Conservation (phyloP, 1,140 invertebrate species). For the Theocolax elegans region DNA sequence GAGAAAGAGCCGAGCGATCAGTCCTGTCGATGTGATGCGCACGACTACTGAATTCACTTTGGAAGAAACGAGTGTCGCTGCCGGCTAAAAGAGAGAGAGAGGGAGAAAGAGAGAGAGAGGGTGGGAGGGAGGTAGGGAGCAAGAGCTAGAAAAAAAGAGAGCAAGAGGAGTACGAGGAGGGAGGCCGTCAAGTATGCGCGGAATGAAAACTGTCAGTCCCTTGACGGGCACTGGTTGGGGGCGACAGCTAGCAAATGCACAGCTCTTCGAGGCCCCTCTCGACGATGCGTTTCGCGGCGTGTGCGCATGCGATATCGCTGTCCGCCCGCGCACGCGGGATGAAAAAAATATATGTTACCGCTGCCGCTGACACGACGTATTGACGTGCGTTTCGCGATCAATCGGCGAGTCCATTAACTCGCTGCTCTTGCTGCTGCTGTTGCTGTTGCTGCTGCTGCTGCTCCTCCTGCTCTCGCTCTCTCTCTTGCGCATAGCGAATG, state of each 20-base stretch:
- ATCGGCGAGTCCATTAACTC: slow-evolving; percentile 54
- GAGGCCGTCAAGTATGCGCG: slow-evolving; percentile 53
- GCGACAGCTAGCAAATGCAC: slow-evolving; percentile 60
- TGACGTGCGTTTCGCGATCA: slow-evolving; percentile 50
- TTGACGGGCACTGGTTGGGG: slow-evolving; percentile 53
- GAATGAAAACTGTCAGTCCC: slow-evolving; percentile 61
- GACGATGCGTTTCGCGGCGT: not conserved
- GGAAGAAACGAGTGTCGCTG: slow-evolving; percentile 29
- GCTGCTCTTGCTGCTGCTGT: slow-evolving; percentile 13
- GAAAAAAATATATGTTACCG: slow-evolving; percentile 44
- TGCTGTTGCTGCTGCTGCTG: not conserved
- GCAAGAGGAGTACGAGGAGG: slow-evolving; percentile 14
- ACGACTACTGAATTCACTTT: slow-evolving; percentile 30
- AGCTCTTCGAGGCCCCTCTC: not conserved
- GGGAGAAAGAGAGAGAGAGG: not conserved
- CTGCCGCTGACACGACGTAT: slow-evolving; percentile 49
- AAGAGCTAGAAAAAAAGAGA: slow-evolving; percentile 10
- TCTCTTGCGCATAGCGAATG: slow-evolving; percentile 57
- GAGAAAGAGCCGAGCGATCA: not conserved
- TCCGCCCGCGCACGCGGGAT: not conserved
- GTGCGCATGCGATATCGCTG: slow-evolving; percentile 20
- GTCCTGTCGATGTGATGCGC: slow-evolving; percentile 24
- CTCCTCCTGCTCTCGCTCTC: slow-evolving; percentile 53
- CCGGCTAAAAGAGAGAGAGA: slow-evolving; percentile 15
- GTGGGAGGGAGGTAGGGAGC: too few relatives aligned